A percentile compares a stretch with the other conserved stretches of the same genome.
These are phyloP conservation scores for Dreissena polymorpha DNA, from an alignment of 1,140 invertebrate genomes.

Conservation along the genomic window DNA sequence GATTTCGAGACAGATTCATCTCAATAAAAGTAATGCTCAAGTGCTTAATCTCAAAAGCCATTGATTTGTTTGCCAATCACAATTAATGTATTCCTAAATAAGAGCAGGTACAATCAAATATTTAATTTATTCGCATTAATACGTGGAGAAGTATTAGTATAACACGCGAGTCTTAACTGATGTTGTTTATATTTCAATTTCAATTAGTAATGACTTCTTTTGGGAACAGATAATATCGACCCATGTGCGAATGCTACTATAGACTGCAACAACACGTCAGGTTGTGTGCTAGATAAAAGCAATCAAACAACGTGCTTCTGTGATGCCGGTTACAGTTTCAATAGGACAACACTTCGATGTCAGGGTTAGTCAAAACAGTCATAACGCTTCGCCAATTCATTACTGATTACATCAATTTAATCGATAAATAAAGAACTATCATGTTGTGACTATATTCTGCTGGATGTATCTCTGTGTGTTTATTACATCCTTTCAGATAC, in stretches of 20 bases:
- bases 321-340: neutral
- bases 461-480: neutral
- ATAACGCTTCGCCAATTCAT: too few relatives aligned
- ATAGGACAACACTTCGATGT: neutral
- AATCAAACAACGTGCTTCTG: neutral
- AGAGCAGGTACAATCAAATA: too few relatives aligned
- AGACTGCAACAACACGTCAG: neutral
- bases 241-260: neutral
- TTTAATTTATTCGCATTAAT: too few relatives aligned
- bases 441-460: neutral
- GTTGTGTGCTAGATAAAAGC: neutral
- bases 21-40: too few relatives aligned
- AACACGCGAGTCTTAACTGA: too few relatives aligned
- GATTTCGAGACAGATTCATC: too few relatives aligned
- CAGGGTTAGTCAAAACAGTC: neutral
- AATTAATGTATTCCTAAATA: too few relatives aligned
- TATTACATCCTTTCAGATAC: slow-evolving; percentile 38
- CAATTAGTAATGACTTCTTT: too few relatives aligned
- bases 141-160: too few relatives aligned
- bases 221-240: neutral
- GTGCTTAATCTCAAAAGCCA: too few relatives aligned
- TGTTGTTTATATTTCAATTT: too few relatives aligned
- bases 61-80: too few relatives aligned
- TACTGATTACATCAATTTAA: neutral
- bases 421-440: neutral